Evolutionary conservation across 2,113 vertebrate species (phyloP).

Genomic region (Apus apus): DNA sequence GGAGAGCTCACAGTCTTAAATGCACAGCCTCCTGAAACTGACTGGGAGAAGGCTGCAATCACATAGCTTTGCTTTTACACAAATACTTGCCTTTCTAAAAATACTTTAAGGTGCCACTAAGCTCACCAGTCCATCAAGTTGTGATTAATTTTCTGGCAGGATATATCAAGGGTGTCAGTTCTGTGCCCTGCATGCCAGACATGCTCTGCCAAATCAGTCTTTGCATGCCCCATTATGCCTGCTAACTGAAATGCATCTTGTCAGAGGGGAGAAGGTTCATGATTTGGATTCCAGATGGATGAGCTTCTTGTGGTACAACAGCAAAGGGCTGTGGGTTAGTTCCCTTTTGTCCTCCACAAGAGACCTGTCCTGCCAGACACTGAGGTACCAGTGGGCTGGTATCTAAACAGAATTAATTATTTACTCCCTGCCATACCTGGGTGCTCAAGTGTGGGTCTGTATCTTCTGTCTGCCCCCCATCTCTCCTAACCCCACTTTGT

Average conservation of each 20-base stretch:
- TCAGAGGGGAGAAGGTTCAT: fast-evolving
- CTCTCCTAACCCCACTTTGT: neutral
- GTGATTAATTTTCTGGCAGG: neutral
- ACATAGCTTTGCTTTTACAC: neutral
- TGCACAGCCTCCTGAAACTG: neutral
- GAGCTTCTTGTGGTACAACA: neutral
- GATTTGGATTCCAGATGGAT: neutral
- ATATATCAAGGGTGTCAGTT: neutral
- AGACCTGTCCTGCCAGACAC: constrained; percentile 12
- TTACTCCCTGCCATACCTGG: neutral
- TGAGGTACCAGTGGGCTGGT: neutral
- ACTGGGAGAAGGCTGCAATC: neutral
- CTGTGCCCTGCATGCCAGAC: neutral
- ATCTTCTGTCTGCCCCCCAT: neutral
- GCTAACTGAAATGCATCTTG: neutral
- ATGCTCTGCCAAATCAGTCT: neutral
- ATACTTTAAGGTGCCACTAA: neutral
- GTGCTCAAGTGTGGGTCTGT: neutral
- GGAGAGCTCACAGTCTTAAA: neutral
- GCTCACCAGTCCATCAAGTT: neutral
- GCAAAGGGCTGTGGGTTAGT: neutral
- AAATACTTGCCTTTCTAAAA: neutral
- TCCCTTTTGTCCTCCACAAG: neutral
- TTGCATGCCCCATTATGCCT: neutral
- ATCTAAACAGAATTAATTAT: neutral